Percentiles rank a stretch among this genome's conserved stretches.
These are phyloP conservation scores for Eulemur coronatus DNA, from an alignment of 2,797 vertebrate genomes.

Conservation along the genomic window DNA sequence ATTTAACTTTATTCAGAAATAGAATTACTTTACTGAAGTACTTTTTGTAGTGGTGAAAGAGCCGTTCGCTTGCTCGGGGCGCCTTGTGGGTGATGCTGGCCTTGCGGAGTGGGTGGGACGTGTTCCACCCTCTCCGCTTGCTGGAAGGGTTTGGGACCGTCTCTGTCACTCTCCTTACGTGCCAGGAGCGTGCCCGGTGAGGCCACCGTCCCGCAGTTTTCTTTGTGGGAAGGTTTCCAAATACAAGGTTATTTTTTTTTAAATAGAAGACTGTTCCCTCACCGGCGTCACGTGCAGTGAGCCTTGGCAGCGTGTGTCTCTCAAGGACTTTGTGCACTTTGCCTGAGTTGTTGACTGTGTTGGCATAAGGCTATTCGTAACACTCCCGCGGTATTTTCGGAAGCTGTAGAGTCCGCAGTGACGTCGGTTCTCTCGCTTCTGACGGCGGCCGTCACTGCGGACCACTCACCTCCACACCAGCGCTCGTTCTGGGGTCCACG, in stretches of 20 bases:
- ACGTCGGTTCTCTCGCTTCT: neutral
- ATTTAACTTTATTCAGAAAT: neutral
- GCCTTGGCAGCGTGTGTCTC: neutral
- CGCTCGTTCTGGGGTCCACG: neutral
- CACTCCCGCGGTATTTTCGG: fast-evolving
- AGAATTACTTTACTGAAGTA: no score
- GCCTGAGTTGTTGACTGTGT: no score
- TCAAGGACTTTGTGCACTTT: neutral
- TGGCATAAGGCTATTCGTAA: neutral
- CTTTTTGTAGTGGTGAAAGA: neutral
- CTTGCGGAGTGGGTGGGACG: neutral
- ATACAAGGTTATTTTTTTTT: neutral
- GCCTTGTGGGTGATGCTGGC: no score
- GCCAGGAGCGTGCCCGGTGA: neutral
- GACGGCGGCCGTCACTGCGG: neutral
- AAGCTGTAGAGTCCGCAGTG: neutral
- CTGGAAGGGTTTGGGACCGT: neutral
- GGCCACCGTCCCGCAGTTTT: neutral
- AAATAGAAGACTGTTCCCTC: neutral
- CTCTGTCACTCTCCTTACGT: neutral
- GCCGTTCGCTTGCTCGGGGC: no score
- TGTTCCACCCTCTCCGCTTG: fast-evolving
- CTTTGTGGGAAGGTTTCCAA: neutral
- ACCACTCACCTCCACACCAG: neutral
- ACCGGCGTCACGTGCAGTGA: no score